Evolutionary conservation across 2,113 vertebrate genomes (phyloP), one percentile per base, ranked within the genome.

Genomic region (Chaetodon trifascialis): DNA sequence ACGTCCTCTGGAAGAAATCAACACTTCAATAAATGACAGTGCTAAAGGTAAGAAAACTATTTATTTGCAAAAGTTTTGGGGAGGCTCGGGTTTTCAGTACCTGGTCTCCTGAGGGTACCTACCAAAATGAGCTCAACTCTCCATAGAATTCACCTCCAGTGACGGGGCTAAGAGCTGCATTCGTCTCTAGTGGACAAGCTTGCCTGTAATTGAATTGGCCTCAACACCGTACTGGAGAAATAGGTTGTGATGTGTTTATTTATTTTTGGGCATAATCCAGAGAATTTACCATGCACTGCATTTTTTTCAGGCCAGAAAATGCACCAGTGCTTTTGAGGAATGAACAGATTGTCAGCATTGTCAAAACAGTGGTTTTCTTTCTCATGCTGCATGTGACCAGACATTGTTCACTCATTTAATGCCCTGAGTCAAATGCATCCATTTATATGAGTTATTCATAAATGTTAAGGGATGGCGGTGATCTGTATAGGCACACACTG

Each of bases 201-300:
- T 60, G 65, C 12, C 77, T 58, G 56, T 85, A 90, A 90, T 87
- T 89, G 84, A 90, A 93, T 87, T 89, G 86, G 83, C 67, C 79
- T 84, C 66, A 79, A 76, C 69, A 65, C 36, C 1, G 3, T 55
- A 56, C 67, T 56, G 64, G 10, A 86, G 72, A 21, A 86, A 71
- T 77, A 60, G 56, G 40, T 72, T 77, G 66, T 84, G 73, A 88
- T 73, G 56, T 77, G 70, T 80, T 85, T 89, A 76, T 84, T 86
- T 81, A 64, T 85, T 85, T 86, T 80, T 12, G 36, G 59, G 40
- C 58, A 64, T 65, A 84, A 60, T 65, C 56, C 65, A 76, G 44
- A 63, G 23, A 73, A 71, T 88, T 76, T 66, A 85, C 47, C 42
- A 79, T 40, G 62, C 54, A 46, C 36, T 58, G 56, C 38, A 44